These are phyloP conservation scores for Phasia obesa DNA, from an alignment of 2,888 invertebrate species.

Conservation along the genomic window DNA sequence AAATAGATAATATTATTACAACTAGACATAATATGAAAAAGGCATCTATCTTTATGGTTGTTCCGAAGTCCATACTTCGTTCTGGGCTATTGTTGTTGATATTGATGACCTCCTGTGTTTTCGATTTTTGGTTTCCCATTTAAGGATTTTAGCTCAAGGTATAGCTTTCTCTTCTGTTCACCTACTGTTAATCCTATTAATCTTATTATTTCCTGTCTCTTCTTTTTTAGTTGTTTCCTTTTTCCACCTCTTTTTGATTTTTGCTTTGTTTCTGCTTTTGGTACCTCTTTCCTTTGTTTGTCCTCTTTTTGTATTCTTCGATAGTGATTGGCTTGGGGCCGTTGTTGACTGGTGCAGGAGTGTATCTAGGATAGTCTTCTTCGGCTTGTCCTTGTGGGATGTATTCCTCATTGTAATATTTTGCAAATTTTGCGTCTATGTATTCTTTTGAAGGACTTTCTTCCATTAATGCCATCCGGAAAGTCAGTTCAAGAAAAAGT, in stretches of 20 bases:
- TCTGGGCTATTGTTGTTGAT: constrained; percentile 3
- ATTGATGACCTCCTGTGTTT: background rate
- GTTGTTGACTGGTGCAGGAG: constrained; percentile 6
- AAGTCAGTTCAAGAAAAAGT: background rate
- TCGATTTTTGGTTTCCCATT: background rate
- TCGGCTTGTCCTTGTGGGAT: background rate
- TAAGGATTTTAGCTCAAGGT: background rate
- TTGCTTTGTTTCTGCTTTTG: background rate
- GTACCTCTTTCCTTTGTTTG: background rate
- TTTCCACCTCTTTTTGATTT: no score
- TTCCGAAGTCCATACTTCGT: background rate
- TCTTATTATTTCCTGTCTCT: background rate
- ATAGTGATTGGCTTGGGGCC: background rate
- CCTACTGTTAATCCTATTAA: constrained; percentile 5
- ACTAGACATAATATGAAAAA: background rate
- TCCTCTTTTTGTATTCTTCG: no score
- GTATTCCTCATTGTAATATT: no score
- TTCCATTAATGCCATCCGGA: background rate
- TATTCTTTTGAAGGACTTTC: constrained; percentile 6
- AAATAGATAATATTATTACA: no score
- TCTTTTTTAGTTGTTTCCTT: no score
- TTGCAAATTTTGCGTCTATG: no score
- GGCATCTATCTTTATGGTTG: background rate
- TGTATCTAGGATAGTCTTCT: background rate
- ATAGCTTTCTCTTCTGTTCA: background rate